Conservation (phyloP, 2,888 invertebrate genomes). For the Phortica okadai region DNA sequence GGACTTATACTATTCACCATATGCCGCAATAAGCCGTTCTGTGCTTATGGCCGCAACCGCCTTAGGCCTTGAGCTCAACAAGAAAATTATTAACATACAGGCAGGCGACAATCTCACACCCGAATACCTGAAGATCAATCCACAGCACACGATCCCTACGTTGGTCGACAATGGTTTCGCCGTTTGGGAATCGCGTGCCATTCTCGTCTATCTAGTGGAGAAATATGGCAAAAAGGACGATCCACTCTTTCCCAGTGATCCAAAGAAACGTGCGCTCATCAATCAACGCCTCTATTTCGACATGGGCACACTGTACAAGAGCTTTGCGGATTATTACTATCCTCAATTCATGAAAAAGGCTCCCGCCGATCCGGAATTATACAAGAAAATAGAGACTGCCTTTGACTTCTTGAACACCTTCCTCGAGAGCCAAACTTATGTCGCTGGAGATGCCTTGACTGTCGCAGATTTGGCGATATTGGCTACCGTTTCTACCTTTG, state of each 20-base stretch:
- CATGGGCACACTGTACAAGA: constrained; percentile 83
- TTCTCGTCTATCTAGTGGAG: constrained; percentile 86
- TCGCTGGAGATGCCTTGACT: constrained; percentile 84
- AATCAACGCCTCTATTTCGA: constrained; percentile 89
- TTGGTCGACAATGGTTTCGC: constrained; percentile 87
- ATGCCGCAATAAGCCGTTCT: constrained; percentile 81
- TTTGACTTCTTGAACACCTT: constrained; percentile 83
- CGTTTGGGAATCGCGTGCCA: constrained; percentile 90
- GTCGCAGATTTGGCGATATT: constrained; percentile 86
- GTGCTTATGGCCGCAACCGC: constrained; percentile 82
- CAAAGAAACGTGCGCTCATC: constrained; percentile 84
- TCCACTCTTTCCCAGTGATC: constrained; percentile 84
- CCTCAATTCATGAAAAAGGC: constrained; percentile 80
- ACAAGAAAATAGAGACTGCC: constrained; percentile 82
- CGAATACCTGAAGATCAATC: constrained; percentile 85
- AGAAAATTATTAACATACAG: constrained; percentile 79
- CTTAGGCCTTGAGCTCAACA: constrained; percentile 81
- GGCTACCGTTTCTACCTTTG: constrained; percentile 83
- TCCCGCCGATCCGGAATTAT: constrained; percentile 81
- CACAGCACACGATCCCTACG: constrained; percentile 90
- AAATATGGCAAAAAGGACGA: constrained; percentile 87
- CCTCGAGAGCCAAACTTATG: constrained; percentile 83
- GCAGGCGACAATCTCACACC: constrained; percentile 82
- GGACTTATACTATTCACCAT: constrained; percentile 81
- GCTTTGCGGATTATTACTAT: constrained; percentile 83